Percentiles rank a stretch among this genome's conserved stretches.
Evolutionary conservation across 2,113 vertebrate species (phyloP).

Genomic region (Carassius auratus): DNA sequence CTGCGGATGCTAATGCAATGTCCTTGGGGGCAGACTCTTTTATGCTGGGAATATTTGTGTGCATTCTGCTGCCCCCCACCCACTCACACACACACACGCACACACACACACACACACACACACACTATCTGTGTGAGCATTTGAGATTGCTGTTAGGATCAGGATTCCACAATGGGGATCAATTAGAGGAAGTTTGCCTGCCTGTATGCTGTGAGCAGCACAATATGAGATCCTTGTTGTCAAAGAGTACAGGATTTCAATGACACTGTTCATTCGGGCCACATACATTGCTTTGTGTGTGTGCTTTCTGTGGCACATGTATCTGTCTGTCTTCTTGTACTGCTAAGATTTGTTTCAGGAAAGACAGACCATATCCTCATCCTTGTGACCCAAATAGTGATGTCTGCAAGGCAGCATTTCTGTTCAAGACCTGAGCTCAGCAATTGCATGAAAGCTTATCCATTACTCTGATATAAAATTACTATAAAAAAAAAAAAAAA

Average conservation of each 20-base stretch:
- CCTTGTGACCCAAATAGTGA: conserved; percentile 4
- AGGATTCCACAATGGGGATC: conserved; percentile 55
- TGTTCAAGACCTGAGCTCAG: conserved; percentile 26
- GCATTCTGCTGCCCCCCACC: not conserved
- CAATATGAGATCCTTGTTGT: conserved; percentile 40
- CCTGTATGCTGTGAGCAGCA: conserved; percentile 39
- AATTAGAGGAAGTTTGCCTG: conserved; percentile 55
- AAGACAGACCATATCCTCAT: conserved; percentile 12
- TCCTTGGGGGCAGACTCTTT: conserved; percentile 68
- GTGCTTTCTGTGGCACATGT: not conserved
- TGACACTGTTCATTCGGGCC: conserved; percentile 28
- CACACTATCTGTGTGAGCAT: conserved; percentile 33
- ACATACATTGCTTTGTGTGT: conserved; percentile 2
- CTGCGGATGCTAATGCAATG: conserved; percentile 66
- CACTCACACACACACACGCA: not conserved
- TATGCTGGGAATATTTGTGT: conserved; percentile 48
- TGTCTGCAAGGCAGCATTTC: not conserved
- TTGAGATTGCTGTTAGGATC: conserved; percentile 54
- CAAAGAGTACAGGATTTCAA: conserved; percentile 20
- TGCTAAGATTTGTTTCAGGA: conserved; percentile 23
- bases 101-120: conserved; percentile 18
- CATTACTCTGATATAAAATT: not conserved
- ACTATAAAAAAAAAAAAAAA: not conserved
- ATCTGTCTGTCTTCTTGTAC: conserved; percentile 36
- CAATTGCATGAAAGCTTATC: conserved; percentile 14